Evolutionary conservation across 2,888 invertebrate species (phyloP).

Genomic region (Ptychoptera contaminata): DNA sequence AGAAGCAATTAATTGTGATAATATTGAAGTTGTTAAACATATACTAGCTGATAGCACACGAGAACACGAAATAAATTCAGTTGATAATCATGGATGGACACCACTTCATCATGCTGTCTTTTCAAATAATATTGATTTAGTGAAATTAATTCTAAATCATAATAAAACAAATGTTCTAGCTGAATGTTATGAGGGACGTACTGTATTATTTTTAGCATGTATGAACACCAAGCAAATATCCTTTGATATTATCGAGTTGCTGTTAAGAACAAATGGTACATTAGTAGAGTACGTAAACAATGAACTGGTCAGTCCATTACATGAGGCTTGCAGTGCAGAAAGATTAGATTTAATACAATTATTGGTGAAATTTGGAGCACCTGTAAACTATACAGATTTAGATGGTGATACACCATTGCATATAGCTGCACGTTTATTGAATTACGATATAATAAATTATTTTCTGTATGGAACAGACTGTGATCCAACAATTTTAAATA

Average conservation of each 20-base stretch:
- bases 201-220: slow-evolving; percentile 7
- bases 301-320: slow-evolving; percentile 7
- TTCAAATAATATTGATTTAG: slow-evolving; percentile 3
- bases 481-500: slow-evolving; percentile 5
- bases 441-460: slow-evolving; percentile 9
- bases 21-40: too few species aligned
- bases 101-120: slow-evolving; percentile 9
- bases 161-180: not conserved
- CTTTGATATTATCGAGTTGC: slow-evolving; percentile 4
- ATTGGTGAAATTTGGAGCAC: slow-evolving; percentile 7
- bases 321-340: slow-evolving; percentile 5
- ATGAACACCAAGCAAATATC: not conserved
- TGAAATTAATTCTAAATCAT: slow-evolving; percentile 3
- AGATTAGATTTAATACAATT: slow-evolving; percentile 7
- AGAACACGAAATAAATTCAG: not conserved
- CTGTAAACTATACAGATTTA: slow-evolving; percentile 7
- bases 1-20: too few species aligned
- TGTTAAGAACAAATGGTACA: slow-evolving; percentile 2
- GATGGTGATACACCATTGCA: slow-evolving; percentile 8
- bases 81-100: slow-evolving; percentile 7
- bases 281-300: slow-evolving; percentile 7
- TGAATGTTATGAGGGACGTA: slow-evolving; percentile 8
- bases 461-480: slow-evolving; percentile 4
- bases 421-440: slow-evolving; percentile 4
- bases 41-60: too few species aligned